Evolutionary conservation across 2,797 vertebrate genomes (phyloP).

Genomic region (Girardinus metallicus): DNA sequence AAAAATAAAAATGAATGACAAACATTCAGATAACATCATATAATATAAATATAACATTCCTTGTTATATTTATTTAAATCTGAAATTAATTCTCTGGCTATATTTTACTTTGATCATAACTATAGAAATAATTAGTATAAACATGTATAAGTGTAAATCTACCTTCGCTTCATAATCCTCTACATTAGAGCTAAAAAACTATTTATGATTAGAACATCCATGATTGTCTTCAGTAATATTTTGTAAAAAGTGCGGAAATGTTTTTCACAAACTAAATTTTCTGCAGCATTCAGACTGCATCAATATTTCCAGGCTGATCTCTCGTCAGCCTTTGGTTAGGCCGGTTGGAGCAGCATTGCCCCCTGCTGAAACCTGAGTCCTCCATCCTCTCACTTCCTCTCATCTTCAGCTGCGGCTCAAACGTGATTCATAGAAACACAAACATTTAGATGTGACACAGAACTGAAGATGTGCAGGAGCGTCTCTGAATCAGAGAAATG

Average conservation of each 20-base stretch:
- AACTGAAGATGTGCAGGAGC: neutral
- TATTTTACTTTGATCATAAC: too few relatives aligned
- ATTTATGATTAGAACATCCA: too few relatives aligned
- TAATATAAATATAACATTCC: too few relatives aligned
- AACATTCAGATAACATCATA: too few relatives aligned
- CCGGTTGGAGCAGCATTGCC: slow-evolving; percentile 72
- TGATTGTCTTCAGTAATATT: too few relatives aligned
- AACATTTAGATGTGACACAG: neutral
- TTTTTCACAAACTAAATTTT: neutral
- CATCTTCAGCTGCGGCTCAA: slow-evolving; percentile 8
- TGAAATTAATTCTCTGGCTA: too few relatives aligned
- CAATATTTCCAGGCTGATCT: neutral
- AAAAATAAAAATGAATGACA: too few relatives aligned
- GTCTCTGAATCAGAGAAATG: neutral
- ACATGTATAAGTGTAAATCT: too few relatives aligned
- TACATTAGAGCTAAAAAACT: too few relatives aligned
- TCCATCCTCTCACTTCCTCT: slow-evolving; percentile 14
- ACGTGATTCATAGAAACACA: slow-evolving; percentile 25
- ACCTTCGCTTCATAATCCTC: too few relatives aligned
- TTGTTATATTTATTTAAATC: too few relatives aligned
- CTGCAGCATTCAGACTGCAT: neutral
- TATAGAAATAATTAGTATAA: too few relatives aligned
- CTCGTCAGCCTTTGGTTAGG: neutral
- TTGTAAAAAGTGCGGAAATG: neutral
- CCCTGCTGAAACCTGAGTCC: slow-evolving; percentile 81